Evolutionary conservation across 2,113 vertebrate genomes (phyloP), one percentile per base, ranked within the genome.

Genomic region (Osmerus eperlanus): DNA sequence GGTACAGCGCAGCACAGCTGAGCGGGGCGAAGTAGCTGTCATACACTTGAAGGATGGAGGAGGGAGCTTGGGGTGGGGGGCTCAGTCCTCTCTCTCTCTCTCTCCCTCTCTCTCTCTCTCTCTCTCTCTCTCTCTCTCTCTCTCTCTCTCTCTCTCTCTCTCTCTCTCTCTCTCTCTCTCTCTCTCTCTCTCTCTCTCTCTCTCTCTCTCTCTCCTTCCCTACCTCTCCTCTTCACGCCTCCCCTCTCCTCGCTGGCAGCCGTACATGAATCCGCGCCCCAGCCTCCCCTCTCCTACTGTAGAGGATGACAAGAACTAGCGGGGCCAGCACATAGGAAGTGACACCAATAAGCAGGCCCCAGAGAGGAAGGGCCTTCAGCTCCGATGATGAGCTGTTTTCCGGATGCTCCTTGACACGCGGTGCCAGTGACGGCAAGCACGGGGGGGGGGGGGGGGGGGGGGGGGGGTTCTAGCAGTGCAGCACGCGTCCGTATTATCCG

Each of bases 341-440:
- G 93, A 95, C 93, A 93, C 88, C 89, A 92, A 93, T 85, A 92
- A 93, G 92, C 91, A 88, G 83, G 91, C 85, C 88, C 86, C 86
- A 92, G 92, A 88, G 92, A 91, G 89, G 92, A 89, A 64, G 90
- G 87, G 89, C 94, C 93, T 93, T 95, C 94, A 94, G 80, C 83
- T 84, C 73, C 81, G 89, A 93, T 96, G 93, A 96, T 89, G 92
- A 93, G 89, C 88, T 90, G 93, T 93, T 92, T 91, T 91, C 91
- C 83, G 72, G 15, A 92, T 88, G 91, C 91, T 92, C 87, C 91
- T 89, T 94, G 95, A 93, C 94, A 92, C 89, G 90, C 90, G 90
- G 84, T 86, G 89, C 91, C 90, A 65, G 89, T 86, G 74, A 72
- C 89, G 16, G 85, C 85, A 78, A 87, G 88, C 90, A 66, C 75